Percentiles rank a stretch among this genome's conserved stretches.
Evolutionary conservation across 2,888 invertebrate species (phyloP).

Genomic region (Flexamia atlantica): DNA sequence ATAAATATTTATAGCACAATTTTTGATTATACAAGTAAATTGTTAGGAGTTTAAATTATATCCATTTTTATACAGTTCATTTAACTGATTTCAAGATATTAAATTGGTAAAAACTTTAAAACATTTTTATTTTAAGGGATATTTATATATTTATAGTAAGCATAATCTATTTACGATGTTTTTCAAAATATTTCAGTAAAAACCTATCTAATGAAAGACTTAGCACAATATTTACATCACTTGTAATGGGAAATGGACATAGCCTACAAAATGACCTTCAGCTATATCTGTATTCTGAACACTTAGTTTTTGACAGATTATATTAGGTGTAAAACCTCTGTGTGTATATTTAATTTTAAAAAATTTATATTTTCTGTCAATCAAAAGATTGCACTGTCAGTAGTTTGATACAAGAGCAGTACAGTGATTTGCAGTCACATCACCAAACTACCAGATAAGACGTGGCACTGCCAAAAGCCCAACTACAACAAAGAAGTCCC

Average conservation of each 20-base stretch:
- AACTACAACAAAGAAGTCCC: too few species aligned
- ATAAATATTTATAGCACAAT: slow-evolving; percentile 4
- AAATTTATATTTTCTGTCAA: too few species aligned
- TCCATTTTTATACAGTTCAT: not conserved
- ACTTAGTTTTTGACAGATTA: too few species aligned
- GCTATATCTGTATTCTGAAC: too few species aligned
- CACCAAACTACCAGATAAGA: too few species aligned
- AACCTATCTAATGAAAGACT: slow-evolving; percentile 53
- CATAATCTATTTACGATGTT: slow-evolving; percentile 34
- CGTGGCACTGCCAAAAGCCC: too few species aligned
- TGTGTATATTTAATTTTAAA: too few species aligned
- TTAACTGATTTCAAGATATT: not conserved
- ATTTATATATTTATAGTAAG: slow-evolving; percentile 15
- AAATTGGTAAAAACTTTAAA: slow-evolving; percentile 42
- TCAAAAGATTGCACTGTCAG: too few species aligned
- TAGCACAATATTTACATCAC: slow-evolving; percentile 41
- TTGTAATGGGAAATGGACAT: slow-evolving; percentile 13
- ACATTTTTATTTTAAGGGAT: slow-evolving; percentile 12
- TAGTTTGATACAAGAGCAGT: too few species aligned
- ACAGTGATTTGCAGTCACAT: too few species aligned
- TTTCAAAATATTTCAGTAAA: slow-evolving; percentile 19
- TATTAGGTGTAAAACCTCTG: too few species aligned
- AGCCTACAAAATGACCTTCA: slow-evolving; percentile 42
- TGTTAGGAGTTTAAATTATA: slow-evolving; percentile 2
- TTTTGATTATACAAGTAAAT: slow-evolving; percentile 2